These are phyloP conservation scores for Eupithecia exiguata DNA, from an alignment of 2,888 invertebrate genomes.

Conservation along the genomic window DNA sequence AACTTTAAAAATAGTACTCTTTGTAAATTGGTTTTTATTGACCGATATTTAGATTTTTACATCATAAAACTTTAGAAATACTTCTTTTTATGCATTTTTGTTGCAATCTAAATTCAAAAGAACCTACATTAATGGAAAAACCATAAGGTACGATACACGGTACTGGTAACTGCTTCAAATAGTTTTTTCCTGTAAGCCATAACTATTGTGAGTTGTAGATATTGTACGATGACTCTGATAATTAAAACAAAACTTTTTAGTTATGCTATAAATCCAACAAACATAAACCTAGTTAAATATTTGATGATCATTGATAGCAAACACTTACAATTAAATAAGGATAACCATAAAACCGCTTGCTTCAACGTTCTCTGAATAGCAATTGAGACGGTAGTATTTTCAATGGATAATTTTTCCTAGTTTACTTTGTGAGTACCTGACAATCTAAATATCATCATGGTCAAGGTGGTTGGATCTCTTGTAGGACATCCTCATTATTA, in stretches of 20 bases:
- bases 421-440: conserved; percentile 23
- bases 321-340: conserved; percentile 27
- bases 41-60: neutral
- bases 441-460: conserved; percentile 37
- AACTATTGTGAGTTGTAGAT: neutral
- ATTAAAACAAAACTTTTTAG: too few relatives aligned
- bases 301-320: conserved; percentile 1
- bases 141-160: too few relatives aligned
- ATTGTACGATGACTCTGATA: neutral
- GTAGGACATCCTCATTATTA: conserved; percentile 14
- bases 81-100: neutral
- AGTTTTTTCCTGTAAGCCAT: neutral
- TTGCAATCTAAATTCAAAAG: neutral
- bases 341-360: conserved; percentile 37
- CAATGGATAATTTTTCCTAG: conserved; percentile 33
- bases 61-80: neutral
- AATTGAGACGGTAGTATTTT: conserved; percentile 33
- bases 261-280: neutral
- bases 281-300: neutral
- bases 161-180: neutral
- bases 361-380: conserved; percentile 37
- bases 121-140: neutral
- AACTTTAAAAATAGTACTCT: neutral
- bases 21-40: neutral
- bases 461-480: conserved; percentile 23